phyloP scores from a whole-genome alignment of 2,888 invertebrate genomes.

The Diarsia mendica region DNA sequence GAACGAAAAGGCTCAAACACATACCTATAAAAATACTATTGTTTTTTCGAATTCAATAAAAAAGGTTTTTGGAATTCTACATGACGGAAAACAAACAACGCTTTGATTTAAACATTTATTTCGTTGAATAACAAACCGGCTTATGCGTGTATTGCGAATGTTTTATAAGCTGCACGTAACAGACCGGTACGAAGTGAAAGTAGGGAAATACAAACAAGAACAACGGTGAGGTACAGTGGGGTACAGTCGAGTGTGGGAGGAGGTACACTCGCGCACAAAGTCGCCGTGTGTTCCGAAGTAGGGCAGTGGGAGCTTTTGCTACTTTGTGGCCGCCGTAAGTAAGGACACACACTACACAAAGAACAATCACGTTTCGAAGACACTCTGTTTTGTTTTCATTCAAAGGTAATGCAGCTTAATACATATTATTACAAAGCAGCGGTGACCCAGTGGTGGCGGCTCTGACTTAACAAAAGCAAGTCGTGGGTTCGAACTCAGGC shows the following conservation, averaged over 20 bases:
- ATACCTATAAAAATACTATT: slow-evolving; percentile 16
- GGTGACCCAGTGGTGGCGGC: too few relatives aligned
- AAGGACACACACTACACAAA: neutral
- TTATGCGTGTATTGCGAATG: slow-evolving; percentile 2
- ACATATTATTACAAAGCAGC: too few relatives aligned
- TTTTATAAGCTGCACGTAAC: slow-evolving; percentile 9
- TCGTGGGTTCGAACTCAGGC: too few relatives aligned
- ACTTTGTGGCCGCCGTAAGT: neutral
- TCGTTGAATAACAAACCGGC: neutral
- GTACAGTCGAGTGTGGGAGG: neutral
- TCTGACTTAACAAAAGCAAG: too few relatives aligned
- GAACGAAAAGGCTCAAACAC: slow-evolving; percentile 12
- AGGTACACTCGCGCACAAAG: slow-evolving; percentile 9
- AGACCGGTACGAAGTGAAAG: neutral
- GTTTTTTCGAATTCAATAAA: slow-evolving; percentile 22
- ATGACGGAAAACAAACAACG: slow-evolving; percentile 11
- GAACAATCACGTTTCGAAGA: neutral
- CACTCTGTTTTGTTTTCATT: neutral
- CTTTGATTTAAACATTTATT: slow-evolving; percentile 24
- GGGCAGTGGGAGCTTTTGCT: neutral
- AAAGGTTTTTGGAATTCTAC: slow-evolving; percentile 21
- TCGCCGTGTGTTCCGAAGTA: neutral
- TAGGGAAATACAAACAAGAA: slow-evolving; percentile 17
- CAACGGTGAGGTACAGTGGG: slow-evolving; percentile 19
- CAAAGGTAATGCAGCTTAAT: neutral